phyloP scores from a whole-genome alignment of 2,888 invertebrate species.

The Ptychoptera contaminata region DNA sequence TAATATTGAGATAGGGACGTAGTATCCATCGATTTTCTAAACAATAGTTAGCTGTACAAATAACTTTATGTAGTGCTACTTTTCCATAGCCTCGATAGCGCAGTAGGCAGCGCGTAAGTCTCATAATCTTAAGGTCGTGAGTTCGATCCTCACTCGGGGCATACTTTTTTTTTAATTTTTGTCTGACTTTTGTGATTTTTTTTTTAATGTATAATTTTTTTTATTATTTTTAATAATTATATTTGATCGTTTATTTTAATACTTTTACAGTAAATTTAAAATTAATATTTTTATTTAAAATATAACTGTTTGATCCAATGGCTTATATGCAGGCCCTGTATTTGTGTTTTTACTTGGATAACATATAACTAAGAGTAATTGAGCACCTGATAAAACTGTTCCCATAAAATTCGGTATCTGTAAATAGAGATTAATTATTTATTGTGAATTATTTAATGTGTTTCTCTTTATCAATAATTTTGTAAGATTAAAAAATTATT shows the following conservation, averaged over 20 bases:
- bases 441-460: slow-evolving; percentile 5
- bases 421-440: slow-evolving; percentile 18
- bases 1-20: no score
- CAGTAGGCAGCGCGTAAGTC: slow-evolving; percentile 4
- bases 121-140: slow-evolving; percentile 5
- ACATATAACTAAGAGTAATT: slow-evolving; percentile 52
- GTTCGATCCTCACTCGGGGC: slow-evolving; percentile 4
- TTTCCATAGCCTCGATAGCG: slow-evolving; percentile 1
- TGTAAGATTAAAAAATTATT: no score
- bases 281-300: no score
- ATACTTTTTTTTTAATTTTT: neutral
- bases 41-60: no score
- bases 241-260: no score
- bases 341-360: slow-evolving; percentile 35
- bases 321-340: slow-evolving; percentile 25
- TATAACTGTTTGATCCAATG: neutral
- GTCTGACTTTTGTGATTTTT: no score
- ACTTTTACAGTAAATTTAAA: no score
- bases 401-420: slow-evolving; percentile 62
- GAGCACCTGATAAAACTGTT: slow-evolving; percentile 46
- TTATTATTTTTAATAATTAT: no score
- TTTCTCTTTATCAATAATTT: neutral
- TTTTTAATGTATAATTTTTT: no score
- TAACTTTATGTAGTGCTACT: no score
- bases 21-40: no score